Conservation (phyloP, 2,888 invertebrate genomes). For the Caenorhabditis sinica region DNA sequence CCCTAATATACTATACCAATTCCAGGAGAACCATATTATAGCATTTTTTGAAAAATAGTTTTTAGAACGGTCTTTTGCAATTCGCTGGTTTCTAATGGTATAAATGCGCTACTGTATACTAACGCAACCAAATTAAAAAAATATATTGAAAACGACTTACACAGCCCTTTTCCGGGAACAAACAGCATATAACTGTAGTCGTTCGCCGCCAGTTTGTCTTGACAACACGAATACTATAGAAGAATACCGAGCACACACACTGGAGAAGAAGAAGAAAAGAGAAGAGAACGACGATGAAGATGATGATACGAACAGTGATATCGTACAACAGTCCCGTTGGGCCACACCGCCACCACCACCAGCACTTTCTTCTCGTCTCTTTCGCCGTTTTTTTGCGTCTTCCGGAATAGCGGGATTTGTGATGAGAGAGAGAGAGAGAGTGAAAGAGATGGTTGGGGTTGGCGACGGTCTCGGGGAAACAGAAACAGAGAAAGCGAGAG, state of each 20-base stretch:
- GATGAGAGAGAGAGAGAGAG: slow-evolving; percentile 16
- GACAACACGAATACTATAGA: slow-evolving; percentile 2
- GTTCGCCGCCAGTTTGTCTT: slow-evolving; percentile 64
- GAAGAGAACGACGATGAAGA: no score
- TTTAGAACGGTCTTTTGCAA: no score
- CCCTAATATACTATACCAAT: no score
- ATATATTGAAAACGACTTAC: slow-evolving; percentile 58
- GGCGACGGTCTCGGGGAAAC: not conserved
- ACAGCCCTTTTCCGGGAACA: slow-evolving; percentile 70
- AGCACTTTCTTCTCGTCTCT: not conserved
- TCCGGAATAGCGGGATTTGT: slow-evolving; percentile 46
- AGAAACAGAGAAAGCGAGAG: slow-evolving; percentile 7
- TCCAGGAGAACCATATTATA: no score
- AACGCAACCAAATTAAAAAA: not conserved
- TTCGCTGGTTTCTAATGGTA: no score
- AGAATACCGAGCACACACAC: slow-evolving; percentile 6
- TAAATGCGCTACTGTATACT: no score
- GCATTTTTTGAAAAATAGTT: no score
- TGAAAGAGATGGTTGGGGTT: not conserved
- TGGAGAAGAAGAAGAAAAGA: not conserved
- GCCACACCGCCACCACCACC: slow-evolving; percentile 27
- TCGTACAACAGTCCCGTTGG: slow-evolving; percentile 15
- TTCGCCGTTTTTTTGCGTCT: not conserved
- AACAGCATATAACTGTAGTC: slow-evolving; percentile 72
- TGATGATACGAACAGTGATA: slow-evolving; percentile 38